These are phyloP conservation scores for Nudaria mundana DNA, from an alignment of 2,888 invertebrate genomes.

Conservation along the genomic window DNA sequence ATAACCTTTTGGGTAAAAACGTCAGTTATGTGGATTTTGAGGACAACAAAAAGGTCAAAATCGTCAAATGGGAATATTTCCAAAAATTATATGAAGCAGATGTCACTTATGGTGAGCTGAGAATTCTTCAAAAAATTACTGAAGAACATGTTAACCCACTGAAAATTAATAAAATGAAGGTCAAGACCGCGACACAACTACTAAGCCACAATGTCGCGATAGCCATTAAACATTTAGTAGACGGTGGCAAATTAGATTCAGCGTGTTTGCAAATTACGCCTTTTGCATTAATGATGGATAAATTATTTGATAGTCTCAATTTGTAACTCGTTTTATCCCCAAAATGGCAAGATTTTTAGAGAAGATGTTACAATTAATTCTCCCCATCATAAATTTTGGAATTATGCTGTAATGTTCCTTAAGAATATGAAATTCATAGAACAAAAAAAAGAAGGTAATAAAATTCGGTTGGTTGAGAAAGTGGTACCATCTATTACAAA, in stretches of 20 bases:
- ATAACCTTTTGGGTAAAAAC: conserved; percentile 16
- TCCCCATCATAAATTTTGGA: conserved; percentile 6
- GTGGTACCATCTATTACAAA: conserved; percentile 2
- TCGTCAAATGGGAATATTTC: conserved; percentile 31
- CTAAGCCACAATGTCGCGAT: conserved; percentile 37
- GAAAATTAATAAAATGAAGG: conserved; percentile 35
- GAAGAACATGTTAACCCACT: conserved; percentile 27
- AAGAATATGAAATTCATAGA: not conserved
- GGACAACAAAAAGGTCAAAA: conserved; percentile 16
- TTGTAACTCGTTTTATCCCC: not conserved
- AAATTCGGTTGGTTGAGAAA: not conserved
- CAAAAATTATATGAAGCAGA: conserved; percentile 24
- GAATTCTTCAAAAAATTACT: conserved; percentile 24
- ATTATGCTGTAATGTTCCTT: not conserved
- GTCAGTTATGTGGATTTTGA: not conserved
- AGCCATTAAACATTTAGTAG: conserved; percentile 17
- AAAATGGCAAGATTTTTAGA: conserved; percentile 8
- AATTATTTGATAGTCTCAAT: not conserved
- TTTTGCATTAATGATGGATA: not conserved
- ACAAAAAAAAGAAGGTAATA: not conserved
- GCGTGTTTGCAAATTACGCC: not conserved
- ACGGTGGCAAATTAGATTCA: conserved; percentile 1
- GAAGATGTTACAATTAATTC: conserved; percentile 4
- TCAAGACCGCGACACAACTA: conserved; percentile 30
- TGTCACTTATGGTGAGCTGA: conserved; percentile 25